Base-by-base conservation (phyloP, 2,113 vertebrate genomes). In the Corythoichthys haematopterus region DNA sequence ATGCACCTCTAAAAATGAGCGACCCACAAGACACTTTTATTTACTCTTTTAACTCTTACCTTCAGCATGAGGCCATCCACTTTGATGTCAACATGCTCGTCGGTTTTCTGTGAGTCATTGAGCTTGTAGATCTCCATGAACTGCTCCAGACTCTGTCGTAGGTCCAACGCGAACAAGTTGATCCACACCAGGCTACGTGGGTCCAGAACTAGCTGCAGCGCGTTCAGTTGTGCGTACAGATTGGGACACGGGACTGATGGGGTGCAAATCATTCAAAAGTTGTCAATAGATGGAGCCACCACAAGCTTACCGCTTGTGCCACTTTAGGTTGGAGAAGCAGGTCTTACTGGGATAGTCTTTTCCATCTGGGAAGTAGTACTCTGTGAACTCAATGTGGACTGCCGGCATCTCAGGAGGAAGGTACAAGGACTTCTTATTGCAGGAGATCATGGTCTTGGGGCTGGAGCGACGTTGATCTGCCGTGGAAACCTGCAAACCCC, bases 81-180 rank as follows among this genome's bases (percentile, higher is more conserved):
- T 83, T 94, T 93, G 80, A 98, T 78, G 87, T 99, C 97, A 35
- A 99, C 93, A 64, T 99, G 97, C 74, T 99, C 97, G 14, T 99
- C 97, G 0, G 95, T 94, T 74, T 97, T 96, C 87, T 96, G 94
- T 2, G 91, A 94, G 87, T 98, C 96, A 66, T 91, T 93, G 88
- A 98, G 93, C 85, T 96, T 98, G 89, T 99, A 99, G 83, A 98
- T 93, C 81, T 95, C 90, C 95, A 98, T 98, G 85, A 98, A 99
- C 73, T 99, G 97, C 88, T 91, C 94, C 83, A 99, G 93, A 87
- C 95, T 98, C 81, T 99, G 97, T 69, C 94, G 91, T 85, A 99
- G 92, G 90, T 99, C 97, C 68, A 99, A 84, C 12, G 93, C 90
- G 80, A 99, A 98, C n/a, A 98, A 95, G 87, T 98, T 98, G 80